phyloP scores from a whole-genome alignment of 2,797 vertebrate species.

The Ambastaia sidthimunki region DNA sequence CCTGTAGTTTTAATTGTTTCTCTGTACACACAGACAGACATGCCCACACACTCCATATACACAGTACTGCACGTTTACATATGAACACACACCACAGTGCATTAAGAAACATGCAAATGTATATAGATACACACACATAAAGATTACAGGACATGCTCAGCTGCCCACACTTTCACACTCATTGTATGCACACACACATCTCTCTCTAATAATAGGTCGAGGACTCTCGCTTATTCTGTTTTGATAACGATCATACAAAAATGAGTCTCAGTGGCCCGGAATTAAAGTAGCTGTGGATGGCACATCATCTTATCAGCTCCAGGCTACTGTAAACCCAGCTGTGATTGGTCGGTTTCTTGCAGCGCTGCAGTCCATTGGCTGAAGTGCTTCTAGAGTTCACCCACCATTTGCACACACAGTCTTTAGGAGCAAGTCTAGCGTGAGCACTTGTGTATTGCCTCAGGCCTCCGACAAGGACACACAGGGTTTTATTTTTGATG shows the following conservation, averaged over 20 bases:
- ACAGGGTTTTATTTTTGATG: slow-evolving; percentile 6
- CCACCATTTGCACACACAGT: slow-evolving; percentile 36
- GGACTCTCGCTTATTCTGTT: slow-evolving; percentile 26
- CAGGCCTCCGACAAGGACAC: slow-evolving; percentile 18
- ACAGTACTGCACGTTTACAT: background rate
- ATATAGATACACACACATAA: background rate
- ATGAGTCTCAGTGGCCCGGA: slow-evolving; percentile 61
- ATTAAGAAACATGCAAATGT: slow-evolving; percentile 17
- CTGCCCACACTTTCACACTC: background rate
- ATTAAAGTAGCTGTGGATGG: slow-evolving; percentile 53
- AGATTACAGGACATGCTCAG: background rate
- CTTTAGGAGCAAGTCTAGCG: slow-evolving; percentile 31
- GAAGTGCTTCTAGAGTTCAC: slow-evolving; percentile 41
- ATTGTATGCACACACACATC: slow-evolving; percentile 1
- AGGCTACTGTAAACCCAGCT: slow-evolving; percentile 14
- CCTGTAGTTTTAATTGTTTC: slow-evolving; percentile 37
- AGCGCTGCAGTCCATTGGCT: slow-evolving; percentile 13
- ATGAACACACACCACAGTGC: background rate
- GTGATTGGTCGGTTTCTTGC: slow-evolving; percentile 50
- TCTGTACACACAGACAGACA: slow-evolving; percentile 4
- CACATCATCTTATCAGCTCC: slow-evolving; percentile 45
- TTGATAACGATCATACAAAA: slow-evolving; percentile 43
- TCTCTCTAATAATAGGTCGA: slow-evolving; percentile 22
- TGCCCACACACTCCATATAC: background rate
- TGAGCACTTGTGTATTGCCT: slow-evolving; percentile 19